phyloP scores from a whole-genome alignment of 2,113 vertebrate species.

The Cynoglossus semilaevis region DNA sequence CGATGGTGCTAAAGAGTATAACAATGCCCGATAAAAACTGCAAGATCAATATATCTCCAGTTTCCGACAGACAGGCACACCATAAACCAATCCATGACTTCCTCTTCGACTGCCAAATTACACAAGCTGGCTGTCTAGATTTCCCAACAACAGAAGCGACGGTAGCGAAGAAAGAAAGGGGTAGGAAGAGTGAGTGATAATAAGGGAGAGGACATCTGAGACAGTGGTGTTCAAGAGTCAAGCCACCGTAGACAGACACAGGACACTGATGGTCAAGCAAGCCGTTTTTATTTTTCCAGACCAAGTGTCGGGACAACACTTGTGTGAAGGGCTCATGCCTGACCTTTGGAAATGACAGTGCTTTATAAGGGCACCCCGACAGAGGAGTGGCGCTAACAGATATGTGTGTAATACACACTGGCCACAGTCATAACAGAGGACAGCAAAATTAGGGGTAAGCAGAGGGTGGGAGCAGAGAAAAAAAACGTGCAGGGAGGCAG shows the following conservation, averaged over 20 bases:
- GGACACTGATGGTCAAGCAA: constrained; percentile 56
- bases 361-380: constrained; percentile 76
- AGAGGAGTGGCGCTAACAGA: constrained; percentile 72
- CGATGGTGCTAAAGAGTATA: constrained; percentile 31
- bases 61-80: constrained; percentile 20
- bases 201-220: constrained; percentile 52
- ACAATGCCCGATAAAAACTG: constrained; percentile 25
- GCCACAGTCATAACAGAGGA: constrained; percentile 77
- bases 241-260: constrained; percentile 52
- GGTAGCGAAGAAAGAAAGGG: constrained; percentile 19
- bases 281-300: constrained; percentile 69
- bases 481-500: constrained; percentile 48
- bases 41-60: constrained; percentile 26
- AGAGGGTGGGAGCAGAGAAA: constrained; percentile 38
- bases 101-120: constrained; percentile 30
- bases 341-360: constrained; percentile 81
- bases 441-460: constrained; percentile 36
- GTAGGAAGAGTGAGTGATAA: constrained; percentile 17
- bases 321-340: constrained; percentile 77
- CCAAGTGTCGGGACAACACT: constrained; percentile 78
- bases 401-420: constrained; percentile 79
- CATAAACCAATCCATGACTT: constrained; percentile 30
- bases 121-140: constrained; percentile 29
- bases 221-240: constrained; percentile 43
- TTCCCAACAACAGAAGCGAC: constrained; percentile 40